Conservation (phyloP, 2,113 vertebrate genomes). For the Myiopsitta monachus region DNA sequence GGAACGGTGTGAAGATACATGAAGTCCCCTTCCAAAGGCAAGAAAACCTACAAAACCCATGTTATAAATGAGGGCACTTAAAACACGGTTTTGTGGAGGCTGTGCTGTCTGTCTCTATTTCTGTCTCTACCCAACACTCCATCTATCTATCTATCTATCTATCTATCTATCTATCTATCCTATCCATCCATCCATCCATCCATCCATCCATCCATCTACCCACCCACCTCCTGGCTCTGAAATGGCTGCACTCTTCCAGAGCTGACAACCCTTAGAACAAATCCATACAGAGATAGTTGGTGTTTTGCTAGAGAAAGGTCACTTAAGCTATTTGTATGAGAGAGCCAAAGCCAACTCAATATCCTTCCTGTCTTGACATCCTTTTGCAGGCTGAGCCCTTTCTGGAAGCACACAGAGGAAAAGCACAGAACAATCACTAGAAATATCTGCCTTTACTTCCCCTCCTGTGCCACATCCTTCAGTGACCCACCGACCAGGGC, state of each 20-base stretch:
- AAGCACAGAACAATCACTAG: neutral
- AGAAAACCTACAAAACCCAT: neutral
- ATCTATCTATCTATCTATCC: neutral
- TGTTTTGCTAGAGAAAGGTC: constrained; percentile 52
- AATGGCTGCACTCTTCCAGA: neutral
- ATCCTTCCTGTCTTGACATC: constrained; percentile 59
- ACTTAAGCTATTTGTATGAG: constrained; percentile 18
- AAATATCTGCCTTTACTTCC: neutral
- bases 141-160: neutral
- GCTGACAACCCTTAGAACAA: neutral
- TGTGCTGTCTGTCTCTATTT: neutral
- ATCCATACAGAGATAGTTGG: neutral
- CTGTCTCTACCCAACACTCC: neutral
- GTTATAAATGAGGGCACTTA: rapidly evolving
- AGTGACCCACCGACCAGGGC: rapidly evolving
- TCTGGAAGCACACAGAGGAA: constrained; percentile 25
- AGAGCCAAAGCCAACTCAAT: constrained; percentile 1
- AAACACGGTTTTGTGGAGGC: neutral
- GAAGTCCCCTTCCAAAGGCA: neutral
- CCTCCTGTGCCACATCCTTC: neutral
- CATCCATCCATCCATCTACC: neutral
- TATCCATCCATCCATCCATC: neutral
- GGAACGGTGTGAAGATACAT: constrained; percentile 54
- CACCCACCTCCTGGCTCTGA: neutral
- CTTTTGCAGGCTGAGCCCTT: constrained; percentile 20